Base-by-base conservation (phyloP, 2,888 invertebrate species). In the Caenorhabditis drosophilae region DNA sequence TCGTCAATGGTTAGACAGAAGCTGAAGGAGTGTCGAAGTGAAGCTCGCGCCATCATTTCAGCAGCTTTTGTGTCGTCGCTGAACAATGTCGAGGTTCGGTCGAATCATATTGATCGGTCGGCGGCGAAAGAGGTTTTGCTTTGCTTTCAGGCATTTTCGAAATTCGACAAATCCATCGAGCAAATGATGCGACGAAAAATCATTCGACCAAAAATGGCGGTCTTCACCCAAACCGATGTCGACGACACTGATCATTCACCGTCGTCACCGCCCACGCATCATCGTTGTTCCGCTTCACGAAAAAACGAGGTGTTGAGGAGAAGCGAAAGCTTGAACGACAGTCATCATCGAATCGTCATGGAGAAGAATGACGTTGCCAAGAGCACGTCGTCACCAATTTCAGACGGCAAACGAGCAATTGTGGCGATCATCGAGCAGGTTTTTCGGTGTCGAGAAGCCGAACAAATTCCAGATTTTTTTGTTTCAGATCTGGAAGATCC, bases 401-500 rank as follows among this genome's bases (percentile, higher is more conserved):
- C 46, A 41, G 61, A 61, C 51, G 61, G 61, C 9, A 61, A 51
- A n/a, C 53, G 22, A 41, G 61, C 55, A 9, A 61, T 61, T 35
- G 36, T 16, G 26, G 46, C 50, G 2, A 50, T 61, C 46, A 61
- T 61, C 51, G 55, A 61, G 20, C 54, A 60, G 41, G 59, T 59
- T 38, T 7, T 26, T 38, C 26, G 16, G 11, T 16, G 16, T n/a
- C n/a, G n/a, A n/a, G n/a, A n/a, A n/a, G n/a, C n/a, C n/a, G n/a
- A n/a, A n/a, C n/a, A 12, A 31, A 31, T 31, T 31, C 12, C 31
- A 36, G 36, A 36, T 7, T 36, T 12, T 16, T 36, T n/a, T 4
- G n/a, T 47, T 59, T 23, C 20, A 62, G 61, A 52, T 62, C 34
- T 63, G 63, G 63, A 42, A 40, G 20, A 27, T 63, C 1, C 63